Percentiles rank a stretch among this genome's conserved stretches.
These are phyloP conservation scores for Chelon labrosus DNA, from an alignment of 2,797 vertebrate species.

Conservation along the genomic window DNA sequence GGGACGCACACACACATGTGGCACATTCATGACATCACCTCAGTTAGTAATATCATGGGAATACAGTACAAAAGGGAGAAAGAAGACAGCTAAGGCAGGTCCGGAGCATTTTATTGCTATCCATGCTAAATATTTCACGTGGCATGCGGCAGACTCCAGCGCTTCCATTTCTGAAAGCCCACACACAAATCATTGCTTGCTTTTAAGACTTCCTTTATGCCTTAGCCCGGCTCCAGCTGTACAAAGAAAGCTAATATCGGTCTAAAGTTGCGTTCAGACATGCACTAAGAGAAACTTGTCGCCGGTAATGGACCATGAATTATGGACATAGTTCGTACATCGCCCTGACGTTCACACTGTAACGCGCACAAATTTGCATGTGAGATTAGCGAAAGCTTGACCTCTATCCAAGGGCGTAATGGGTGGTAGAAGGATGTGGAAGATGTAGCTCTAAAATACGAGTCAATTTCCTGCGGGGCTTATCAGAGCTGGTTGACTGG, in stretches of 20 bases:
- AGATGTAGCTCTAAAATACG: constrained; percentile 72
- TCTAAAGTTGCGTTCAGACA: constrained; percentile 27
- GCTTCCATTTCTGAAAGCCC: constrained; percentile 10
- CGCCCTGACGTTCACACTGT: constrained; percentile 49
- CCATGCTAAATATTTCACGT: constrained; percentile 38
- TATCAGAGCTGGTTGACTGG: constrained; percentile 79
- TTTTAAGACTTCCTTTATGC: constrained; percentile 16
- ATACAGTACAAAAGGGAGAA: constrained; percentile 1
- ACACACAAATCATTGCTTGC: constrained; percentile 5
- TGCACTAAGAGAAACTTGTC: constrained; percentile 47
- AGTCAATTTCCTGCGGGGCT: constrained; percentile 82
- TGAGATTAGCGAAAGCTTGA: constrained; percentile 77
- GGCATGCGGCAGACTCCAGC: constrained; percentile 10
- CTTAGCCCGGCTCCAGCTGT: not conserved
- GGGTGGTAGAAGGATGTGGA: constrained; percentile 62
- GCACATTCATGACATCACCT: constrained; percentile 2
- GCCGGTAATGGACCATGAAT: constrained; percentile 54
- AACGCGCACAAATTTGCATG: constrained; percentile 70
- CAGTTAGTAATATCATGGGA: not conserved
- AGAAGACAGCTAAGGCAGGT: constrained; percentile 13
- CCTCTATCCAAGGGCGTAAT: constrained; percentile 77
- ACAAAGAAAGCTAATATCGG: constrained; percentile 21
- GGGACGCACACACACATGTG: not conserved
- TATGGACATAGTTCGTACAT: constrained; percentile 56
- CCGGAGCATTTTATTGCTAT: constrained; percentile 12